Base-by-base conservation (phyloP, 2,888 invertebrate genomes). In the Drosophila nr. perissopoda region DNA sequence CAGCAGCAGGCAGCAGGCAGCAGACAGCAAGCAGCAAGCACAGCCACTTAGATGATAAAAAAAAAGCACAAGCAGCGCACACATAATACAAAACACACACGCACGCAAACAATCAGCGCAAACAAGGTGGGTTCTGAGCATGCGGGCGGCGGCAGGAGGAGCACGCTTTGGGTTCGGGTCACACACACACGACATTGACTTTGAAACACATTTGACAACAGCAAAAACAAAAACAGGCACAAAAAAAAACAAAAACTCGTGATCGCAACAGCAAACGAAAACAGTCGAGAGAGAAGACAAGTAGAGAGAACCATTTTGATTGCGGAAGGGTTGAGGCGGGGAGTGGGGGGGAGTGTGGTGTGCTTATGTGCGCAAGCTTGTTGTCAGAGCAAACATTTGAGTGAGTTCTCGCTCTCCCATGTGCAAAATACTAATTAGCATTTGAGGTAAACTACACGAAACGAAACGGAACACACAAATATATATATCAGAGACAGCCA, bases 121-220 rank as follows among this genome's bases (percentile, higher is more conserved):
- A 36, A 18, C 29, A 79, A 75, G 77, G 77, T 79, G 60, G 51
- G 46, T 76, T 76, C 59, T 68, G 40, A 18, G 16, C 52, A 57
- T 36, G 46, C 52, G 33, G 13, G 13, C 38, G 40, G 57, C 38
- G 27, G 11, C 13, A 49, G 42, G 76, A 64, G 67, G 54, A 31
- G 57, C 29, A 53, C 21, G 8, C 63, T 54, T 69, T 65, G 57
- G 70, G 82, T 67, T 76, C 63, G 62, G 73, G 67, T 71, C 81
- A 72, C 70, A 72, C 63, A 56, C 78, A 70, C 81, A 56, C 74
- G 81, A 64, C 90, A 89, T 84, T 91, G 92, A 91, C 92, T 92
- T 92, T 92, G 92, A 92, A 92, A 89, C 83, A 86, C 78, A 86
- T 92, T 92, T 92, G 92, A 90, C 82, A 78, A 76, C 69, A 54